phyloP scores from a whole-genome alignment of 2,797 vertebrate genomes.

The Limosa lapponica region DNA sequence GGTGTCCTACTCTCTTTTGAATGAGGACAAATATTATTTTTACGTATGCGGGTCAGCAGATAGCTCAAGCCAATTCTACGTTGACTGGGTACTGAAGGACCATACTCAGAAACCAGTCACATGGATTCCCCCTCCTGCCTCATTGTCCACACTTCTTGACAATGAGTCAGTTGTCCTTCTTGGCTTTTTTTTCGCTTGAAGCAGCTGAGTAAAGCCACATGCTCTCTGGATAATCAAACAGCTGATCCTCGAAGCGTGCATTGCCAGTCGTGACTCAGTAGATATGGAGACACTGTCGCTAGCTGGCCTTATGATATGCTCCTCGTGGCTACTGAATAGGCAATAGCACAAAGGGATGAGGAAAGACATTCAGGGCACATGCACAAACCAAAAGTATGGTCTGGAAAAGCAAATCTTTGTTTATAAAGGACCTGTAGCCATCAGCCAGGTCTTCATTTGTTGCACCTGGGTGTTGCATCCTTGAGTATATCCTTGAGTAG shows the following conservation, averaged over 20 bases:
- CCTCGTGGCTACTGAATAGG: constrained; percentile 54
- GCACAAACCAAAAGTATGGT: not conserved
- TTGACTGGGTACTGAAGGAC: constrained; percentile 43
- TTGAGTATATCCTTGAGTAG: not conserved
- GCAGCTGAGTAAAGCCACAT: constrained; percentile 65
- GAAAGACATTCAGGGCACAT: constrained; percentile 12
- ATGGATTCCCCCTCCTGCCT: constrained; percentile 49
- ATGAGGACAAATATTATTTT: constrained; percentile 57
- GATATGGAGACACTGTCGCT: constrained; percentile 48
- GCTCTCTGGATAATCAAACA: constrained; percentile 63
- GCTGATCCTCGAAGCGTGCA: not conserved
- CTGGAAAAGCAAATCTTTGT: not conserved
- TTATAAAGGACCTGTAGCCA: not conserved
- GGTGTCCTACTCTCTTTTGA: constrained; percentile 8
- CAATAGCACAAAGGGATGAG: constrained; percentile 39
- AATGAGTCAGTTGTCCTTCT: constrained; percentile 54
- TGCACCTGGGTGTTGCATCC: not conserved
- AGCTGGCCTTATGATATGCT: constrained; percentile 44
- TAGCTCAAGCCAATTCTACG: constrained; percentile 19
- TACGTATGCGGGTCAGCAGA: constrained; percentile 36
- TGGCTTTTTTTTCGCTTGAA: constrained; percentile 4
- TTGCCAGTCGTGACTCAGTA: constrained; percentile 55
- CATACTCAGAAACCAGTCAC: constrained; percentile 47
- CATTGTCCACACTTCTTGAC: not conserved
- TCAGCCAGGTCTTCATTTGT: not conserved